Evolutionary conservation across 2,888 invertebrate genomes (phyloP).

Genomic region (Atethmia centrago): DNA sequence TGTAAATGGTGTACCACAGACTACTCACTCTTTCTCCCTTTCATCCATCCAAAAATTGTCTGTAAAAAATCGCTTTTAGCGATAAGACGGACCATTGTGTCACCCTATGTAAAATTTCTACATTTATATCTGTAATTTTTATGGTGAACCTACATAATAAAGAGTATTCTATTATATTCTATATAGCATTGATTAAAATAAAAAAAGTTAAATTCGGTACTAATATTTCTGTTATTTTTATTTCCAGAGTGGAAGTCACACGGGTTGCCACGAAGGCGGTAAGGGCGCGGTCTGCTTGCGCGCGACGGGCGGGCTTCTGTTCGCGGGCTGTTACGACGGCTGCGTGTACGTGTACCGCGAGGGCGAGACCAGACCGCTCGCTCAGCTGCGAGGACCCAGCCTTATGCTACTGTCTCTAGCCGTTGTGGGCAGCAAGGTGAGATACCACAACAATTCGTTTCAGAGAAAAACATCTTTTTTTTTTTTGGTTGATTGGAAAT

Average conservation of each 20-base stretch:
- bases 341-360: slow-evolving; percentile 93
- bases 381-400: slow-evolving; percentile 92
- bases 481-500: no score
- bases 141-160: no score
- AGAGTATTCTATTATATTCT: no score
- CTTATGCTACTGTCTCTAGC: slow-evolving; percentile 94
- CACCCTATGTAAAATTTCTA: no score
- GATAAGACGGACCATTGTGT: no score
- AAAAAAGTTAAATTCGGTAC: neutral
- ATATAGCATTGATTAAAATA: no score
- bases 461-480: neutral
- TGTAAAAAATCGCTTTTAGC: no score
- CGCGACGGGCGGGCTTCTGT: slow-evolving; percentile 91
- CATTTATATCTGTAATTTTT: no score
- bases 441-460: neutral
- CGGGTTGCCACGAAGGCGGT: slow-evolving; percentile 91
- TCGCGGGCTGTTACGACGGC: slow-evolving; percentile 95
- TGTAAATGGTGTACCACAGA: no score
- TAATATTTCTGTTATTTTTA: neutral
- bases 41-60: no score
- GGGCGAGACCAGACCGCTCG: slow-evolving; percentile 89
- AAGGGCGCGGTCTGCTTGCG: slow-evolving; percentile 94
- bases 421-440: slow-evolving; percentile 86
- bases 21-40: no score
- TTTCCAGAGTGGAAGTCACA: slow-evolving; percentile 91